Evolutionary conservation across 2,888 invertebrate species (phyloP), one percentile per base, ranked within the genome.

Genomic region (Pyrrhosoma nymphula): DNA sequence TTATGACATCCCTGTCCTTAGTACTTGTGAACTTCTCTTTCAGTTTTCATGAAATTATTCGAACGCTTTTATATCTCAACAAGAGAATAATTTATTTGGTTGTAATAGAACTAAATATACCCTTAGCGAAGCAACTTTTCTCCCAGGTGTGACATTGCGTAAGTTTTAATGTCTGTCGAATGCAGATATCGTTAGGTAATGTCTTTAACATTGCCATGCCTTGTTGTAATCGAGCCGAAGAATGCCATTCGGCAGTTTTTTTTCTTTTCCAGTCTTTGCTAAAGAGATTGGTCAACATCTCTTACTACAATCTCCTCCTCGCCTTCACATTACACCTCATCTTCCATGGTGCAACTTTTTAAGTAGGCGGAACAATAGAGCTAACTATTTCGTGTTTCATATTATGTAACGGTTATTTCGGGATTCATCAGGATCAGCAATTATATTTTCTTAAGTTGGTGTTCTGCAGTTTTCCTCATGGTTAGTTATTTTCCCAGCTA

Each of bases 81-180:
- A 12, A 23, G 82, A 16, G 35, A 69, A 69, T 35, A 16, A 35
- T 82, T 82, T 16, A 18, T 14, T 16, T 82, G 16, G 35, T 14
- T 18, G 35, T 35, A 35, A 35, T 35, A 35, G 16, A 69, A 12
- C 26, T n/a, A n/a, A 10, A n/a, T n/a, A 63, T 91, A 69, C n/a
- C 16, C 93, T 93, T 93, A 93, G 23, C 63, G 35, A 93, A 75
- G 93, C 93, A 26, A 69, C 26, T 69, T 93, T 93, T 75, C 69
- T 20, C 1, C n/a, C 60, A 69, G 75, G 14, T 69, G 93, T 69
- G 55, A 20, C 75, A 69, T 75, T 93, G 75, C 93, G 47, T 47
- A 93, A 26, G 20, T 26, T 63, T 91, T 47, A 26, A 69, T 93
- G 69, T 93, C 47, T 69, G 10, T 18, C 55, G 69, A 69, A 26